Base-by-base conservation (phyloP, 2,888 invertebrate genomes). In the Gisinianus flammeolus region DNA sequence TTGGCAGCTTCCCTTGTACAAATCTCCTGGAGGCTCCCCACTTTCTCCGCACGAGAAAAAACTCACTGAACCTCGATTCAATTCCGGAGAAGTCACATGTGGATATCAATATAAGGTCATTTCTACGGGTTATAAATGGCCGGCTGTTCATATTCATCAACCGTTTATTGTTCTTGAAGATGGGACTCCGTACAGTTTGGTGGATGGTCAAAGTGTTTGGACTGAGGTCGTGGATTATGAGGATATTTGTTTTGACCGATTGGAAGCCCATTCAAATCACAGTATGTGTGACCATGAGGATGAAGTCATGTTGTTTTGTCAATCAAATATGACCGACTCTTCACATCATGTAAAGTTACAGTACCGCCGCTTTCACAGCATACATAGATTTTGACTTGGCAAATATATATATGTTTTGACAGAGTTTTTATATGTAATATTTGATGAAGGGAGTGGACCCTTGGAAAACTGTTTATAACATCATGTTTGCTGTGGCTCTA, bases 401-500 rank as follows among this genome's bases (percentile, higher is more conserved):
- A 22, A 62, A 22, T 62, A 22, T 24, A 6, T 4, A 54, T 54
- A n/a, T n/a, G 4, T 54, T 12, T 54, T 54, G 16, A n/a, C n/a
- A 16, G 54, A 19, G n/a, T 12, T 54, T 54, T 54, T n/a, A 54
- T 54, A n/a, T 4, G 54, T 4, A 16, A 3, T 3, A n/a, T n/a
- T n/a, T n/a, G 16, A n/a, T 4, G 54, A 3, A 4, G n/a, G 16
- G n/a, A 24, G 24, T 8, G 24, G 62, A 62, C 31, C 24, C 16
- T 30, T 66, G 66, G 66, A 2, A 16, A n/a, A 66, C 22, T 30
- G 6, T 30, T 3, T 66, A 30, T 19, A 30, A 26, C 2, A 19
- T 73, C 3, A 22, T 31, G 44, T 82, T 87, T 79, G 86, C 90
- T 66, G 89, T 91, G 79, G 93, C 93, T n/a, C 90, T 91, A 82